These are phyloP conservation scores for Diploscapter pachys DNA, from an alignment of 1,140 invertebrate genomes.

Conservation along the genomic window DNA sequence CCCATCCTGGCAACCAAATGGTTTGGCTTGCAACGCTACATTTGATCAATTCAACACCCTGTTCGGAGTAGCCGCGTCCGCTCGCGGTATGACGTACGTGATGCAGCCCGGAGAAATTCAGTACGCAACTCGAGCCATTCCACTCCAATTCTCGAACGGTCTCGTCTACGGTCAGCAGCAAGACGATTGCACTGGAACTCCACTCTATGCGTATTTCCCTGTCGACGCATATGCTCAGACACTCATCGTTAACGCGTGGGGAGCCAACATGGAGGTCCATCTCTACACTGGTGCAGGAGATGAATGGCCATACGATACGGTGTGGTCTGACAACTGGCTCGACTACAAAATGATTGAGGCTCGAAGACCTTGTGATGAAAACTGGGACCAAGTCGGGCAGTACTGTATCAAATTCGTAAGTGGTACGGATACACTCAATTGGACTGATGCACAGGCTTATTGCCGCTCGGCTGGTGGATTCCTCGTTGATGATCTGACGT, in stretches of 20 bases:
- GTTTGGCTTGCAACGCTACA: slow-evolving; percentile 20
- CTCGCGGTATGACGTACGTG: slow-evolving; percentile 15
- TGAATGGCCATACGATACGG: not conserved
- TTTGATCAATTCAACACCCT: slow-evolving; percentile 21
- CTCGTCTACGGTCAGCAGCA: slow-evolving; percentile 23
- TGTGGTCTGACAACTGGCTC: not conserved
- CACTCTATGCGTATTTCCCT: slow-evolving; percentile 32
- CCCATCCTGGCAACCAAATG: slow-evolving; percentile 5
- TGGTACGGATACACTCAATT: not conserved
- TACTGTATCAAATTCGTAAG: slow-evolving; percentile 21
- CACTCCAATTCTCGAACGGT: slow-evolving; percentile 30
- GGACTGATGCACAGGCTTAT: slow-evolving; percentile 19
- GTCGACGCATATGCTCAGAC: slow-evolving; percentile 40
- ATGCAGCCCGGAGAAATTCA: slow-evolving; percentile 7
- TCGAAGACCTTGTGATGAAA: slow-evolving; percentile 25
- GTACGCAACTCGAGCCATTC: slow-evolving; percentile 19
- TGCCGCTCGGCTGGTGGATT: slow-evolving; percentile 26
- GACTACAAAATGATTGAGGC: slow-evolving; percentile 13
- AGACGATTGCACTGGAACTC: slow-evolving; percentile 8
- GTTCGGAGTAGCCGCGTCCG: slow-evolving; percentile 10
- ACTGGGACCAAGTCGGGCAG: slow-evolving; percentile 25
- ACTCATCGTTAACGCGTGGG: slow-evolving; percentile 14
- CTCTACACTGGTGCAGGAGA: slow-evolving; percentile 7
- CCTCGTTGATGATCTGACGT: slow-evolving; percentile 32
- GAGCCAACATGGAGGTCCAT: slow-evolving; percentile 20